phyloP scores from a whole-genome alignment of 2,797 vertebrate genomes.

The Cossypha polioptera region DNA sequence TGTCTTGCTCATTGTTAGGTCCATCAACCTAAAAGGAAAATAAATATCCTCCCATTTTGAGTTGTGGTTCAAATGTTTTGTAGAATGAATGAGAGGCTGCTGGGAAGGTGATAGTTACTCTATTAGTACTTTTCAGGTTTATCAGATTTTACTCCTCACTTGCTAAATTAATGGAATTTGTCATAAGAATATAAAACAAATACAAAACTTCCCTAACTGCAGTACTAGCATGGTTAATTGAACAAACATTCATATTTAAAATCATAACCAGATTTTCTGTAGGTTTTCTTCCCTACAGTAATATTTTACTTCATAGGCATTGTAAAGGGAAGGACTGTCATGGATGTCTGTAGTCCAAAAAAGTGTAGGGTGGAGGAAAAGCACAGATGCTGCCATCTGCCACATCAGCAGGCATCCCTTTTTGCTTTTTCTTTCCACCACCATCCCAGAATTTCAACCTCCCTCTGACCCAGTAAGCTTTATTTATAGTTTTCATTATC shows the following conservation, averaged over 20 bases:
- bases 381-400: not conserved
- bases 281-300: not conserved
- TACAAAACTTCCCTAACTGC: not conserved
- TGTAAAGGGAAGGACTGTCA: not conserved
- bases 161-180: not conserved
- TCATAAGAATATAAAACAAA: not conserved
- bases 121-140: not conserved
- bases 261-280: not conserved
- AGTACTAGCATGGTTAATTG: fast-evolving
- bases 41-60: not conserved
- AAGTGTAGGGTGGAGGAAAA: not conserved
- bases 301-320: not conserved
- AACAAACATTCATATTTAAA: not conserved
- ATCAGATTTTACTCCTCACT: not conserved
- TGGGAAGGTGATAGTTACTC: not conserved
- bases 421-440: not conserved
- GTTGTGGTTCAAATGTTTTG: not conserved
- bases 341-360: not conserved
- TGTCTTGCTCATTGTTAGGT: not conserved
- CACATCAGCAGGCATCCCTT: not conserved
- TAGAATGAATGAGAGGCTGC: not conserved
- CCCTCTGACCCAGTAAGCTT: not conserved
- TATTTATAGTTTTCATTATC: slow-evolving; percentile 11
- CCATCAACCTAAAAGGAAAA: not conserved
- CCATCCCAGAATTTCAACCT: not conserved